Conservation (phyloP, 2,113 vertebrate species). For the Anarrhichthys ocellatus region DNA sequence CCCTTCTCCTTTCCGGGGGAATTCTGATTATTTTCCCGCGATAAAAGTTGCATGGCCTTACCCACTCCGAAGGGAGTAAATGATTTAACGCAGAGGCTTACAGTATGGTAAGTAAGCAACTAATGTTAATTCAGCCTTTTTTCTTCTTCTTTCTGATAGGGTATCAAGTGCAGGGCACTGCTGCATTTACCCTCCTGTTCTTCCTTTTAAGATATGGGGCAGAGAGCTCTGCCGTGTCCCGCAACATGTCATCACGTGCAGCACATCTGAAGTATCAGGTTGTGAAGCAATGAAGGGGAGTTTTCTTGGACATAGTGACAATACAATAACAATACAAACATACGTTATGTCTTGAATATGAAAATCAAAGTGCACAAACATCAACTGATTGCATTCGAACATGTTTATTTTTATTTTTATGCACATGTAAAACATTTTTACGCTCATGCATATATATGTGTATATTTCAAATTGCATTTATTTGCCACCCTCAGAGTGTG, state of each 20-base stretch:
- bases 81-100: conserved; percentile 72
- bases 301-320: not conserved
- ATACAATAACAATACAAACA: not conserved
- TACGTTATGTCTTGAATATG: not conserved
- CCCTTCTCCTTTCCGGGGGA: conserved; percentile 71
- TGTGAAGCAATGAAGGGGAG: not conserved
- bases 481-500: conserved; percentile 52
- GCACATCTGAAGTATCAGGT: not conserved
- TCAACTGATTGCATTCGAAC: not conserved
- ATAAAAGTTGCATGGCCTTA: conserved; percentile 80
- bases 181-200: conserved; percentile 57
- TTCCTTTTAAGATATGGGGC: conserved; percentile 31
- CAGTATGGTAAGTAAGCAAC: conserved; percentile 74
- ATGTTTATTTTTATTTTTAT: not conserved
- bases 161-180: conserved; percentile 51
- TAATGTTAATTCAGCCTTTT: conserved; percentile 79
- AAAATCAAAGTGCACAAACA: not conserved
- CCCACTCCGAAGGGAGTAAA: conserved; percentile 78
- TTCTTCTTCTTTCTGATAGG: conserved; percentile 36
- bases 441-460: not conserved
- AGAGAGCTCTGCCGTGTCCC: conserved; percentile 36
- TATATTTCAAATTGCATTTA: conserved; percentile 51
- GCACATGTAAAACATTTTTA: not conserved
- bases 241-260: conserved; percentile 8
- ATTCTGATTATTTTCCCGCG: conserved; percentile 80